Evolutionary conservation across 2,888 invertebrate species (phyloP), one percentile per base, ranked within the genome.

Genomic region (Heliconius hortense): DNA sequence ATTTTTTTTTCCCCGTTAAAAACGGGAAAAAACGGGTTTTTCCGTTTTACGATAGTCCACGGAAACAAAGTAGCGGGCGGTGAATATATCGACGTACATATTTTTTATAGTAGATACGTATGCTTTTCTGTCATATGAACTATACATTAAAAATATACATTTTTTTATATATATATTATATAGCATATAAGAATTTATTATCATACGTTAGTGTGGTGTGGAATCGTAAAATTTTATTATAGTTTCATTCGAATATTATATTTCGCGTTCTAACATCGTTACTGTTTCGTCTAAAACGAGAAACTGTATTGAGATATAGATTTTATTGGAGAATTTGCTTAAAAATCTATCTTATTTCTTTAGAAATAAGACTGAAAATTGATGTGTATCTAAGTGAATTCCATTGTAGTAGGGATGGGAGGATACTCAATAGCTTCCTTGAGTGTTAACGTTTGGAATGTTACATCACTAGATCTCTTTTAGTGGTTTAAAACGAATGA

Each of bases 161-260:
- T 28, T 26, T 60, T 26, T 31, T 63, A 5, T 31, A 28, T 62
- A 63, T 8, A 18, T 63, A 15, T 59, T n/a, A 26, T 60, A 60
- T 26, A 63, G 60, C 15, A 28, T 43, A 18, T 15, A 43, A 43
- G 11, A 66, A 75, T 74, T 75, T 75, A 74, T 74, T 75, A 73
- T 59, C 72, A 77, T 76, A 63, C 66, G 75, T 80, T 82, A 76
- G 81, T 79, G 77, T 78, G 80, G 79, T 79, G 77, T 82, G 73
- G 74, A 72, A 73, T 80, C 79, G 75, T 81, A 81, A 81, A 81
- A 81, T 80, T 81, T 81, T 81, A 81, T 79, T 77, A 73, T 73
- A 76, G 73, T 75, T 79, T 78, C 76, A 76, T 76, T 76, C 75
- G 76, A 77, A 78, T 78, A 80, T 75, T 77, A 78, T 79, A 80